These are phyloP conservation scores for Scaeva pyrastri DNA, from an alignment of 2,888 invertebrate genomes.

Conservation along the genomic window DNA sequence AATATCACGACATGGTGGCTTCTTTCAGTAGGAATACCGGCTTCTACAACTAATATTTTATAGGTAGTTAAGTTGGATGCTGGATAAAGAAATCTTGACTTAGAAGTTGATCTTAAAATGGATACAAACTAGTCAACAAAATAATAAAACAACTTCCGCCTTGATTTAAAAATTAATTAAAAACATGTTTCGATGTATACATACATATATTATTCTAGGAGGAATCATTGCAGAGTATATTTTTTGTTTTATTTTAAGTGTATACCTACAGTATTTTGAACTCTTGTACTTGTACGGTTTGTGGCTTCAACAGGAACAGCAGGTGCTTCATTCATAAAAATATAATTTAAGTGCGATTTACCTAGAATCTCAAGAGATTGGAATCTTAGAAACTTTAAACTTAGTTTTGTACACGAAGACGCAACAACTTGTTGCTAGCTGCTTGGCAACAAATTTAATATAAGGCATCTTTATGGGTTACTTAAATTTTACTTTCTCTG, in stretches of 20 bases:
- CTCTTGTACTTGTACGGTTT: neutral
- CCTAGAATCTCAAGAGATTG: neutral
- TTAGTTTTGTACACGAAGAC: neutral
- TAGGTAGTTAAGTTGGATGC: neutral
- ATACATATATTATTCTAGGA: neutral
- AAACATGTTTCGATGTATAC: conserved; percentile 22
- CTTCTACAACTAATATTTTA: neutral
- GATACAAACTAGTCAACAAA: conserved; percentile 2
- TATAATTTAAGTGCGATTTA: neutral
- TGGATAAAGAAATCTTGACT: conserved; percentile 2
- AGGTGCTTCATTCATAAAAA: neutral
- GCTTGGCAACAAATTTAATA: neutral
- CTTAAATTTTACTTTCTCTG: neutral
- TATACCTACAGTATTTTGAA: neutral
- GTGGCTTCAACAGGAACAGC: too few relatives aligned
- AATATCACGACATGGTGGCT: conserved; percentile 2
- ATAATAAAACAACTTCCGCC: conserved; percentile 1
- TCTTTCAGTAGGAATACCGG: conserved; percentile 24
- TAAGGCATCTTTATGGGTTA: neutral
- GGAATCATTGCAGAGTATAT: neutral
- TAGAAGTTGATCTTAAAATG: conserved; percentile 2
- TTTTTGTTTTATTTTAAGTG: neutral
- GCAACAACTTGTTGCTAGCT: conserved; percentile 18
- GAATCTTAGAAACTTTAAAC: neutral
- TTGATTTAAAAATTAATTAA: neutral